Evolutionary conservation across 2,888 invertebrate species (phyloP), one percentile per base, ranked within the genome.

Genomic region (Homarus gammarus): DNA sequence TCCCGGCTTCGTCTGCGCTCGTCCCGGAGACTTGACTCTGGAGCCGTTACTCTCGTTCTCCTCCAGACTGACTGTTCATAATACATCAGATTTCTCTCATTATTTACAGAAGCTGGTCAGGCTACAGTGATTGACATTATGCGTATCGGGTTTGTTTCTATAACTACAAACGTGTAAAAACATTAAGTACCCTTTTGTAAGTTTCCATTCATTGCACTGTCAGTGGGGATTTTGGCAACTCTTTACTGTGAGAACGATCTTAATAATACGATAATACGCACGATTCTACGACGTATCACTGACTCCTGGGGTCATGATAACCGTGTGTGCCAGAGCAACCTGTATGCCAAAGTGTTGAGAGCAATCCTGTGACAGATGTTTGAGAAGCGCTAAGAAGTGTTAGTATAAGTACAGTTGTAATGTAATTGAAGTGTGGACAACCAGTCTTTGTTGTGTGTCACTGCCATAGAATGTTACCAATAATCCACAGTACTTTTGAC

Each of bases 11-110:
- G 33, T 68, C 70, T n/a, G n/a, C n/a, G 31, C 78, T 5, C 18
- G 18, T 31, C 3, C 33, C 8, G 51, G 44, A 68, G 44, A 40
- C 70, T 83, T 36, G 70, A 31, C 27, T 82, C 33, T 70, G 38
- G 22, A 64, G 68, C 82, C 49, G 27, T 40, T 61, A 64, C 61
- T n/a, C 36, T 64, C 38, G 27, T 73, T 36, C 40, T 73, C 38
- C 75, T 84, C 75, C 75, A 64, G 44, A 82, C n/a, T n/a, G n/a
- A n/a, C 72, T 81, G 38, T 81, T 81, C 61, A 61, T 77, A 75
- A 89, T 89, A 78, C 88, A 88, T 89, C 88, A 89, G 88, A 89
- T 89, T 88, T 83, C 88, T 89, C 89, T 84, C 56, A 33, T 84
- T 89, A 89, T 89, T 70, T 89, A 89, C 88, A 89, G 78, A 83